Evolutionary conservation across 2,888 invertebrate genomes (phyloP), one percentile per base, ranked within the genome.

Genomic region (Gandaritis pyraliata): DNA sequence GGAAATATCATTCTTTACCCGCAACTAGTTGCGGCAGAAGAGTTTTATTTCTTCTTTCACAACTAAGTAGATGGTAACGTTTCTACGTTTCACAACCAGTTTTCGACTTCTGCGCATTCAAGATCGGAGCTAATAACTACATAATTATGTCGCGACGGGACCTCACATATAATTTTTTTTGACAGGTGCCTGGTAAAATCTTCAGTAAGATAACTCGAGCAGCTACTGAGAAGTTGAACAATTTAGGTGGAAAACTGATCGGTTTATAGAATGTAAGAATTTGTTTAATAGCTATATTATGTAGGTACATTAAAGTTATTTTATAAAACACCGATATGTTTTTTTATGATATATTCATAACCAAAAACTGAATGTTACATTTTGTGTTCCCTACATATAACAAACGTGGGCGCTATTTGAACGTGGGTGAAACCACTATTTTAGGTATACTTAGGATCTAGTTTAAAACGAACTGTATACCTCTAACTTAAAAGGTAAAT

Each of bases 161-260:
- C n/a, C n/a, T n/a, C n/a, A n/a, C n/a, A n/a, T n/a, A n/a, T n/a
- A 84, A 82, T 38, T 30, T 30, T 30, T 12, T 29, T 30, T n/a
- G 2, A 2, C 85, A 94, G 94, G 82, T 93, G 0, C 94, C 94
- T 6, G 83, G 90, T 12, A 83, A 86, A 48, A 82, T 93, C 13
- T 82, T 92, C 11, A 93, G 85, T 68, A 87, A 90, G 55, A 87
- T 94, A 36, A 87, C 94, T 6, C 82, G 91, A 65, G 80, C 84
- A 15, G 85, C 94, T 12, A 91, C 93, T 0, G 93, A 93, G 68
- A 93, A 93, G 58, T 79, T 94, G 1, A 94, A 94, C 74, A 92
- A 93, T 72, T 75, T 94, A 8, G 94, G 93, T 30, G 92, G 93
- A 39, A 90, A 85, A 74, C 69, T 94, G 3, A 82, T 94, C 36